Base-by-base conservation (phyloP, 2,888 invertebrate genomes). In the Stenodema calcarata region DNA sequence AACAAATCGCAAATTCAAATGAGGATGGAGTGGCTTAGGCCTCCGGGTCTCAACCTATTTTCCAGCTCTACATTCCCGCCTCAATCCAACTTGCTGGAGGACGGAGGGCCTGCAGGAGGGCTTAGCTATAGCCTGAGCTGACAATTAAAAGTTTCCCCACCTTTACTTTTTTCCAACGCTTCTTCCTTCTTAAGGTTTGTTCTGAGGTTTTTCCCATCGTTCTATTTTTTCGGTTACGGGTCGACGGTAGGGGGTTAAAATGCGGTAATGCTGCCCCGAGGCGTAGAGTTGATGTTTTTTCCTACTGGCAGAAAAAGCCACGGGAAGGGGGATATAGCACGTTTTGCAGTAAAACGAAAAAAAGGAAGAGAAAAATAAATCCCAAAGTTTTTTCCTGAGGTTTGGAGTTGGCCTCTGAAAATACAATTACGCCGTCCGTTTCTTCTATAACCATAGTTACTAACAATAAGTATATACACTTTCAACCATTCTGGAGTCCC, bases 1-100 rank as follows among this genome's bases (percentile, higher is more conserved):
- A 76, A 75, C 75, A 76, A 85, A 85, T 85, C 85, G 85, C 85
- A 85, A 85, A 85, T 85, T 85, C 85, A 85, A 85, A 85, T 85
- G 85, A 85, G 85, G 70, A 85, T 85, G 76, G 76, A 85, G 54
- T 85, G 69, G 85, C 85, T 85, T 76, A 76, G 76, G 41, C 41
- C 35, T 73, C 62, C 62, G 35, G 18, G 41, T 78, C 78, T 78
- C 18, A 78, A 78, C 78, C 41, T 78, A 44, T 41, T 41, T 73
- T 62, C 62, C 18, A 62, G 62, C 62, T 62, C 62, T 23, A 30
- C 73, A 16, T 35, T 30, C 30, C 30, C 35, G 73, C 27, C 54
- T 80, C 80, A 50, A 54, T 80, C 80, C 80, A 50, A 50, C 47
- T 80, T 50, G 18, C 35, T 54, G 30, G 42, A 11, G 16, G 18